Evolutionary conservation across 2,888 invertebrate genomes (phyloP), one percentile per base, ranked within the genome.

Genomic region (Globia sparganii): DNA sequence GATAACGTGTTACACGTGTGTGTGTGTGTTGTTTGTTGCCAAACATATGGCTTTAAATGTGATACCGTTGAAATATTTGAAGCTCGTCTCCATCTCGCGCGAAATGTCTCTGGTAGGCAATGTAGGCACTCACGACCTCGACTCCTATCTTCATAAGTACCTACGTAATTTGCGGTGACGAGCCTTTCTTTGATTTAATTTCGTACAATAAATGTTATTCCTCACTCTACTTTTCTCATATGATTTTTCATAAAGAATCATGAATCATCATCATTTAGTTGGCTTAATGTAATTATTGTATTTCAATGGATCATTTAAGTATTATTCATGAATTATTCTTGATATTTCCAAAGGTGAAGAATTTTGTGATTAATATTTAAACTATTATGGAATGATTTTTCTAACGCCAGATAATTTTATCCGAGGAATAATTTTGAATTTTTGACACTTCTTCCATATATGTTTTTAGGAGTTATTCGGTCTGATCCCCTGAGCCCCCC

Each of bases 291-390:
- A 31, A 67, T n/a, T n/a, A n/a, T n/a, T 67, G 53, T n/a, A n/a
- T 67, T 67, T 34, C 56, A n/a, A 58, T n/a, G 34, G n/a, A 58
- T 56, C 15, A 34, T n/a, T 56, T 56, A n/a, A 15, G 34, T 67
- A 25, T 34, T 37, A 64, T 40, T 62, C 40, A 37, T 58, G 49
- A 59, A 66, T 72, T 58, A 56, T 43, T 67, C 31, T 46, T 61
- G 28, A 78, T 70, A 86, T 66, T 68, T 56, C 59, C 31, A 71
- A 72, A 66, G n/a, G 18, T 62, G 37, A 61, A 72, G 56, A 75
- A 74, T 67, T 64, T 62, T 6, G 59, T 49, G 53, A 61, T 80
- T 53, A 82, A 82, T 81, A 80, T 81, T 80, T 80, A 76, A 73
- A 80, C 71, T 31, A 25, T 46, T 37, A 9, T 9, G 37, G 9